These are phyloP conservation scores for Aspidiotus destructor DNA, from an alignment of 2,888 invertebrate genomes.

Conservation along the genomic window DNA sequence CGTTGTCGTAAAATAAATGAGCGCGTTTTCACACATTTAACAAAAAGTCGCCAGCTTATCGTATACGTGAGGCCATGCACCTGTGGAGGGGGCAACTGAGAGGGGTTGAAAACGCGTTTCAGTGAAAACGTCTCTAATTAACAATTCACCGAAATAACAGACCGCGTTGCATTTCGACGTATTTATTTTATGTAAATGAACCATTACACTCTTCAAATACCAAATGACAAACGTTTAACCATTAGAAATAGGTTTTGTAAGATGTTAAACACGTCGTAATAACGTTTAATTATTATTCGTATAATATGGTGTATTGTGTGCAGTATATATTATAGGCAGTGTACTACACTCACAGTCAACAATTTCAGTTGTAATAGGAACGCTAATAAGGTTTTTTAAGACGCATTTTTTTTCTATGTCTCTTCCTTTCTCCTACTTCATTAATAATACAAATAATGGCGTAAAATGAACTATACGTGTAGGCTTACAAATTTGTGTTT, in stretches of 20 bases:
- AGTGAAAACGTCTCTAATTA: conserved; percentile 22
- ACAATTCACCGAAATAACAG: conserved; percentile 22
- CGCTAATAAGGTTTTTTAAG: background rate
- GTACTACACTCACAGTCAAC: background rate
- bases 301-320: background rate
- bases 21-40: background rate
- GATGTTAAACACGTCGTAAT: conserved; percentile 18
- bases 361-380: background rate
- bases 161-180: conserved; percentile 3
- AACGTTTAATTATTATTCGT: conserved; percentile 9
- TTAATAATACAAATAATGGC: no score
- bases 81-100: background rate
- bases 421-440: no score
- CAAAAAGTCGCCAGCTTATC: background rate
- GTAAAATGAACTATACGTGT: no score
- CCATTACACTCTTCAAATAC: conserved; percentile 15
- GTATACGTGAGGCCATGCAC: background rate
- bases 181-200: conserved; percentile 30
- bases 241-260: conserved; percentile 11
- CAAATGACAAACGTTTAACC: conserved; percentile 16
- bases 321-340: no score
- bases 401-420: background rate
- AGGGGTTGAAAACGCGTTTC: conserved; percentile 9
- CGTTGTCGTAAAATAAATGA: background rate
- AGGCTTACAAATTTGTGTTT: no score